Evolutionary conservation across 1,140 invertebrate genomes (phyloP).

Genomic region (Pararge aegeria): DNA sequence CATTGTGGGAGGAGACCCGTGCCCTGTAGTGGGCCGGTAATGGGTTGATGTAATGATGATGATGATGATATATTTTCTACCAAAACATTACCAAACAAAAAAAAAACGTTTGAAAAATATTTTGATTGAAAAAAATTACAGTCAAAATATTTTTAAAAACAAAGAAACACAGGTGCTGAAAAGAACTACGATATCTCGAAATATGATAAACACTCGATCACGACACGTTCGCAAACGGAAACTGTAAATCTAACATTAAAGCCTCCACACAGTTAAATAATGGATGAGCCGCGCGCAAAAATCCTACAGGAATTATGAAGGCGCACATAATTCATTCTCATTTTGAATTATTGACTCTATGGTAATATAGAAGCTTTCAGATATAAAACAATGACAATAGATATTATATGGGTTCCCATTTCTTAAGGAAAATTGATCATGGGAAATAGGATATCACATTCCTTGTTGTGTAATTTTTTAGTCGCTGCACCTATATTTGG

Average conservation of each 20-base stretch:
- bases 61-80: too few relatives aligned
- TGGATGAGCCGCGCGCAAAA: constrained; percentile 46
- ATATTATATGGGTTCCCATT: not conserved
- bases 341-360: constrained; percentile 35
- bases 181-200: not conserved
- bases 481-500: not conserved
- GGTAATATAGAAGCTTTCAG: constrained; percentile 4
- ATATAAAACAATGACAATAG: not conserved
- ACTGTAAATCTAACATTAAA: constrained; percentile 51
- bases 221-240: constrained; percentile 32
- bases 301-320: constrained; percentile 52
- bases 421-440: not conserved
- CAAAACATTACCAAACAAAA: too few relatives aligned
- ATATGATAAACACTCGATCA: constrained; percentile 26
- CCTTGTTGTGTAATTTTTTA: too few relatives aligned
- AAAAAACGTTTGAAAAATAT: too few relatives aligned
- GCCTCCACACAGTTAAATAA: constrained; percentile 49
- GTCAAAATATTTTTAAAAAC: constrained; percentile 3
- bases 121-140: too few relatives aligned
- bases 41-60: too few relatives aligned
- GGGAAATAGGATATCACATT: too few relatives aligned
- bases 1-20: too few relatives aligned
- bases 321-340: constrained; percentile 45
- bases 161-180: constrained; percentile 20
- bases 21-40: too few relatives aligned